Base-by-base conservation (phyloP, 92 coral and sea anemone species). In the Diadumene lineata region DNA sequence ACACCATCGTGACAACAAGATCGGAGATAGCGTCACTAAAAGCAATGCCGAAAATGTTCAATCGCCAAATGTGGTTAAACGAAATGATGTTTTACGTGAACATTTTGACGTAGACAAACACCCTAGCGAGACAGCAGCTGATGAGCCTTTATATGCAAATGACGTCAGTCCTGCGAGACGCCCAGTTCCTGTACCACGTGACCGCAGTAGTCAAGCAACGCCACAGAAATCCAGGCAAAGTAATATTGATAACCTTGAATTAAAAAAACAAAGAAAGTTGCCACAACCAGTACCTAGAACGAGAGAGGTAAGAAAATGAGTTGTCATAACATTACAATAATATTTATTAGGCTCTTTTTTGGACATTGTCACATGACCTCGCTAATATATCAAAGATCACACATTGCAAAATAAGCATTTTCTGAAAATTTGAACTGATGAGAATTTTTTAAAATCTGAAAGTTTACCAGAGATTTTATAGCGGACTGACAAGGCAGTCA, bases 111-210 rank as follows among this genome's bases (percentile, higher is more conserved):
- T 23, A 53, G 38, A 26, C 1, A 31, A 4, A 62, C 2, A 30
- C 38, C 1, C 68, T 22, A 31, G 22, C 43, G 68, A 28, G 24
- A 28, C 38, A 28, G 1, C 13, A 28, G 9, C 21, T 15, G 31
- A 62, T 1, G 43, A 62, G 7, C n/a, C 18, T 2, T 7, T 28
- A 29, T 28, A 23, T 62, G 11, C 28, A 22, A 58, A 58, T 21
- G 13, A 58, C 6, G 68, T 62, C 21, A 23, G 43, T 7, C 66
- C 33, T n/a, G 32, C 65, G 17, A 72, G 0, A 0, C 62, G 69
- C 23, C 81, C 81, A 15, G 81, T 76, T 17, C 81, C 81, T n/a
- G 21, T 76, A 34, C 81, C 81, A 0, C 50, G 81, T 16, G 70
- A 74, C 13, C 79, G 79, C 43, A 34, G 60, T 27, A 31, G 51